Base-by-base conservation (phyloP, 2,888 invertebrate species). In the Callyntrura guangdongensis region DNA sequence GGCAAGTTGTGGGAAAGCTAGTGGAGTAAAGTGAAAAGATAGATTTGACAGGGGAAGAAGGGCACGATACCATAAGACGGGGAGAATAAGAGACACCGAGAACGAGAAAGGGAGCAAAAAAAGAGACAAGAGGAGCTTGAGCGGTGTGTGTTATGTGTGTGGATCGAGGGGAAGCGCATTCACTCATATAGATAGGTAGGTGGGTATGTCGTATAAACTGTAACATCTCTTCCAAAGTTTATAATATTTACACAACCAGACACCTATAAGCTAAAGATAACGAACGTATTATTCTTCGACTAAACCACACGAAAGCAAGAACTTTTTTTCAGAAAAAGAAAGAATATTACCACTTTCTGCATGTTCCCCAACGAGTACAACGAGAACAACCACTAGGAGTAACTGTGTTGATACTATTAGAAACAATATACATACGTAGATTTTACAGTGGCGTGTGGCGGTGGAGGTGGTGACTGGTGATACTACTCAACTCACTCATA, bases 31-130 rank as follows among this genome's bases (percentile, higher is more conserved):
- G 86, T 86, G 86, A 86, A 86, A 86, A 86, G 86, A 86, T 86
- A 86, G 86, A 86, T 86, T 86, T 86, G 86, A 86, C 86, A 86
- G 86, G 86, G 86, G 86, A 86, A 86, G 86, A 86, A 86, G 86
- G 86, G 74, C 86, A 86, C 86, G 86, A 86, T 86, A 86, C 86
- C 86, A 86, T 86, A 86, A 86, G 86, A 86, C 86, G 45, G 64
- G 86, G n/a, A 86, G 56, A 77, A 47, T 72, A 72, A 72, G 72
- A 72, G 72, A 72, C 45, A 72, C 17, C 17, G 72, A 25, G 36
- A n/a, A n/a, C 69, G 36, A 47, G 47, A 64, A 47, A 67, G 36
- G n/a, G n/a, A n/a, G n/a, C n/a, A 67, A 72, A 86, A 61, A 86
- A 77, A 74, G 74, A 86, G 56, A 77, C 45, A 64, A 86, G 77